phyloP scores from a whole-genome alignment of 2,797 vertebrate species.

The Masticophis lateralis region DNA sequence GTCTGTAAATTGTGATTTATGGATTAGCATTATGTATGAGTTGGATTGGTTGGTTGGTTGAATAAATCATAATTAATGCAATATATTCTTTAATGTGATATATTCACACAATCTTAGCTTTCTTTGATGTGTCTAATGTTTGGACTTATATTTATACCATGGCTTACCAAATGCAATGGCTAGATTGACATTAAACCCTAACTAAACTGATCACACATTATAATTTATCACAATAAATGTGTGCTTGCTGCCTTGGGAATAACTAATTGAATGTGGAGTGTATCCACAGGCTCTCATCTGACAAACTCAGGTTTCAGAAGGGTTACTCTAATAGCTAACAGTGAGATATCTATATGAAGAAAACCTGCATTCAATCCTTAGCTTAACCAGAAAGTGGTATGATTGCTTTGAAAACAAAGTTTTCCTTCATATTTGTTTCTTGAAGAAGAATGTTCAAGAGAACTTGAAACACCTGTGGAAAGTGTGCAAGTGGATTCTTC shows the following conservation, averaged over 20 bases:
- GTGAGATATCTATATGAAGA: neutral
- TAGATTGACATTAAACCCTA: neutral
- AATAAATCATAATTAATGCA: neutral
- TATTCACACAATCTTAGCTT: neutral
- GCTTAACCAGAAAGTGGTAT: neutral
- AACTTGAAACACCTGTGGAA: too few species aligned
- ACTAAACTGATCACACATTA: neutral
- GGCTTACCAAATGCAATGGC: neutral
- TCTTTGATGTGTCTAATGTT: neutral
- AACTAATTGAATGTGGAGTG: neutral
- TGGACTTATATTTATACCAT: neutral
- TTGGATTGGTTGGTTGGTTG: neutral
- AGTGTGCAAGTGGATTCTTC: neutral
- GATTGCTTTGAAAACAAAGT: neutral
- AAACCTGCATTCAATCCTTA: neutral
- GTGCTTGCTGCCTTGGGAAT: neutral
- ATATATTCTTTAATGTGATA: neutral
- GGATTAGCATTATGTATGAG: neutral
- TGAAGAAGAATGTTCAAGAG: neutral
- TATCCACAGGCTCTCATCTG: neutral
- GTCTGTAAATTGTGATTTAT: neutral
- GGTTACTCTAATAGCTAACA: neutral
- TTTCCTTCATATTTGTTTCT: neutral
- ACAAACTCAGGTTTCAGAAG: neutral
- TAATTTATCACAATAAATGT: neutral